Conservation (phyloP, 2,113 vertebrate species). For the Eptesicus fuscus region DNA sequence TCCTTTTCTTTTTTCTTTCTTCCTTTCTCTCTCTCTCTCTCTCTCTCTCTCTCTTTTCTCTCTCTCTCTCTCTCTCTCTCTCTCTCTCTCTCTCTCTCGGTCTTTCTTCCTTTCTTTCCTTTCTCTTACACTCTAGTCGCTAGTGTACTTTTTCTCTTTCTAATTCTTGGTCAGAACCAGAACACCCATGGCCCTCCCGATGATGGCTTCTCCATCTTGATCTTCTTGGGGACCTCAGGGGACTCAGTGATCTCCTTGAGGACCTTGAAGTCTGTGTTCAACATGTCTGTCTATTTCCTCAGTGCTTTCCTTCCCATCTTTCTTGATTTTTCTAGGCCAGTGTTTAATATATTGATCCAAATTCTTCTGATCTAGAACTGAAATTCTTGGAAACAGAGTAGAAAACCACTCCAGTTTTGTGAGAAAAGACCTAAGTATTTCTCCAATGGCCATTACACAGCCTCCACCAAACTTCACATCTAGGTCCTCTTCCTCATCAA, state of each 20-base stretch:
- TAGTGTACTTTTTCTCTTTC: not conserved
- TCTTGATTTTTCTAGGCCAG: not conserved
- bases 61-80: too few relatives aligned
- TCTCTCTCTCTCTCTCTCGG: too few relatives aligned
- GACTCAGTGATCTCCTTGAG: not conserved
- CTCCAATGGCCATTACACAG: not conserved
- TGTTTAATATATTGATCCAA: not conserved
- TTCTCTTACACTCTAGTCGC: not conserved
- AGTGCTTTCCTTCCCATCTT: not conserved
- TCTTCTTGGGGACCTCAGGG: not conserved
- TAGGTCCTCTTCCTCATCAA: not conserved
- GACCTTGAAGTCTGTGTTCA: not conserved
- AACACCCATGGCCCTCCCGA: not conserved
- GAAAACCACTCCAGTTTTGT: not conserved
- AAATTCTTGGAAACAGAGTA: not conserved
- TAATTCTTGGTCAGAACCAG: not conserved
- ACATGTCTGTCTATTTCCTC: not conserved
- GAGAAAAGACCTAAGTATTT: not conserved
- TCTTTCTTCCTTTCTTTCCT: too few relatives aligned
- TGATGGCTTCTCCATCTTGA: not conserved
- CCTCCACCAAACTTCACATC: not conserved
- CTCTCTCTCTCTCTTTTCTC: too few relatives aligned
- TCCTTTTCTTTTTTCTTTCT: constrained; percentile 37
- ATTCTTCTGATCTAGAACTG: not conserved
- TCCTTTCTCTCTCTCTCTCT: too few relatives aligned